These are phyloP conservation scores for Mobula birostris DNA, from an alignment of 2,113 vertebrate genomes.

Conservation along the genomic window DNA sequence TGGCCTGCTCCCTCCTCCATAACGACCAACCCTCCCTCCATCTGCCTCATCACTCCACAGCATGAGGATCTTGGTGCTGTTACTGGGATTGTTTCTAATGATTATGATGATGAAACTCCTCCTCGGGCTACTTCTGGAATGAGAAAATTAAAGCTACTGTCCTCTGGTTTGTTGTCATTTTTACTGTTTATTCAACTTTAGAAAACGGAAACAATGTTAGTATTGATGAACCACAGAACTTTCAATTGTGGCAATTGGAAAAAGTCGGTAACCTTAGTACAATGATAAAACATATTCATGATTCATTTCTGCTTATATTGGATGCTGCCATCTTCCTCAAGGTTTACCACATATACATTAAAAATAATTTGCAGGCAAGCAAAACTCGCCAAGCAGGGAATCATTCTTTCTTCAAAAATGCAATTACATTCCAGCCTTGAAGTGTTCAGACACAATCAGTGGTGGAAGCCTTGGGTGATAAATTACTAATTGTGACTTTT, in stretches of 20 bases:
- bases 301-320: conserved; percentile 10
- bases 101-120: neutral
- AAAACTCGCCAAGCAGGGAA: neutral
- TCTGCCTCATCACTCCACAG: too few species aligned
- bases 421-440: neutral
- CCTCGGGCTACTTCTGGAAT: neutral
- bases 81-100: too few species aligned
- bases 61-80: too few species aligned
- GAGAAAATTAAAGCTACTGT: neutral
- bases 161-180: neutral
- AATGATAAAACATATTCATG: neutral
- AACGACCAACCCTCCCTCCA: too few species aligned
- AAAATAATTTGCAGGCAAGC: neutral
- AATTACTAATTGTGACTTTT: neutral
- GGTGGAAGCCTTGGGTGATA: neutral
- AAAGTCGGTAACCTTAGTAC: neutral
- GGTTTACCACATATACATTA: neutral
- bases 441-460: neutral
- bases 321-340: conserved; percentile 3
- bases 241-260: neutral
- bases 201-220: neutral
- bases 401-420: conserved; percentile 13
- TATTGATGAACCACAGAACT: neutral
- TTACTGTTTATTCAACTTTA: neutral
- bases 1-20: too few species aligned